These are phyloP conservation scores for Lasioglossum calceatum DNA, from an alignment of 2,888 invertebrate genomes.

Conservation along the genomic window DNA sequence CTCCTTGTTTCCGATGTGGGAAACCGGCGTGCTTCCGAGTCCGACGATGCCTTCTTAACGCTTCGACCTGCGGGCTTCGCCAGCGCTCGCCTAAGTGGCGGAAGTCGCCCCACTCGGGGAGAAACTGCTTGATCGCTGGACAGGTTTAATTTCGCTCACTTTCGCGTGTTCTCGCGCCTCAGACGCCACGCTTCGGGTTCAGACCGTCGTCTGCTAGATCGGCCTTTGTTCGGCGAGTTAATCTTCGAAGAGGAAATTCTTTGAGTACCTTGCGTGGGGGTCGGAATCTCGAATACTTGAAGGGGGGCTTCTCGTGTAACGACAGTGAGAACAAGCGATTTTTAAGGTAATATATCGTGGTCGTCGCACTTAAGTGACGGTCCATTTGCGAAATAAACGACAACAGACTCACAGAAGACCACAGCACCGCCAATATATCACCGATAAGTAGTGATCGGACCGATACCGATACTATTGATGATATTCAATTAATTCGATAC, in stretches of 20 bases:
- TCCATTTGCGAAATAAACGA: no score
- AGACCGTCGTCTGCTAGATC: neutral
- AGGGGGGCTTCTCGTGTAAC: no score
- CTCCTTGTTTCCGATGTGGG: constrained; percentile 61
- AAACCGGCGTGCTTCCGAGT: constrained; percentile 43
- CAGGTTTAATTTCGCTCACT: constrained; percentile 39
- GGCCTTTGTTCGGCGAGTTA: neutral
- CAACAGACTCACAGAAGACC: neutral
- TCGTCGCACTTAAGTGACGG: no score
- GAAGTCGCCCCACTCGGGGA: neutral
- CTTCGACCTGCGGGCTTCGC: neutral
- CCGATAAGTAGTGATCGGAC: no score
- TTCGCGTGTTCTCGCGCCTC: neutral
- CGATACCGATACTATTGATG: no score
- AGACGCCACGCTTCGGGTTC: neutral
- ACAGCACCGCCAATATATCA: no score
- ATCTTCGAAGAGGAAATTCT: neutral
- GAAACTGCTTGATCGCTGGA: constrained; percentile 21
- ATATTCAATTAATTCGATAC: no score
- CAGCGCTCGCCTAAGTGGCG: neutral
- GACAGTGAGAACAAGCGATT: no score
- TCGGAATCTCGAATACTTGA: neutral
- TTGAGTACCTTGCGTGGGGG: neutral
- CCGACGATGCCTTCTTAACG: constrained; percentile 48
- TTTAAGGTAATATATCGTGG: neutral